Base-by-base conservation (phyloP, 2,113 vertebrate species). In the Amblyopsis rosae region DNA sequence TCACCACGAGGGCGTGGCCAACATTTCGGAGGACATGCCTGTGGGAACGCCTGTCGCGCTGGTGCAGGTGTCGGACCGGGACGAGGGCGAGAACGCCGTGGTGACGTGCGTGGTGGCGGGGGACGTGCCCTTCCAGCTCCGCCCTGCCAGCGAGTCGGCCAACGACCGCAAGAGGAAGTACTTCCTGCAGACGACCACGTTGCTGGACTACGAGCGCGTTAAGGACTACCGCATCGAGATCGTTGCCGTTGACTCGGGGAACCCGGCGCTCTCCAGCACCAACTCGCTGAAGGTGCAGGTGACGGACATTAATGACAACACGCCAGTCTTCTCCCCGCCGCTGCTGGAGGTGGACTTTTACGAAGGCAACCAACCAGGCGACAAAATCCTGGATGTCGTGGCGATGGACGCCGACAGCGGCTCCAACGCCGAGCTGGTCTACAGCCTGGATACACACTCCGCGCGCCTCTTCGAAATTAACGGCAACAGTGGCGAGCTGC, bases 261-360 rank as follows among this genome's bases (percentile, higher is more conserved):
- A 98, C 82, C 98, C 98, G 0, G 97, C 98, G 0, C 93, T 98
- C 54, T 99, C 98, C 33, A 99, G 97, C 92, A 96, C 95, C 75
- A 99, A 98, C 75, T 97, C 96, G 6, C 92, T 99, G 35, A 97
- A 94, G 83, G 97, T 99, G 26, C 96, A 98, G 70, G 98, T 99
- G 67, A 92, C 96, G 0, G 98, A 99, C 0, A 90, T 98, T 64
- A 99, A 99, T 3, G 98, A 99, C 88, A 99, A 99, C 0, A 91
- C 95, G 0, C 98, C 97, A 0, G 85, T 88, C 60, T 99, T 99
- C 76, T 95, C 95, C 9, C 96, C 97, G 6, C 81, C 91, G 0
- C 2, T 93, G 77, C 93, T 96, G 0, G 94, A 98, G 76, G 95
- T 99, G 0, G 90, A 94, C 62, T 96, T 99, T 75, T 77, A 92